Evolutionary conservation across 2,797 vertebrate genomes (phyloP).

Genomic region (Balearica regulorum): DNA sequence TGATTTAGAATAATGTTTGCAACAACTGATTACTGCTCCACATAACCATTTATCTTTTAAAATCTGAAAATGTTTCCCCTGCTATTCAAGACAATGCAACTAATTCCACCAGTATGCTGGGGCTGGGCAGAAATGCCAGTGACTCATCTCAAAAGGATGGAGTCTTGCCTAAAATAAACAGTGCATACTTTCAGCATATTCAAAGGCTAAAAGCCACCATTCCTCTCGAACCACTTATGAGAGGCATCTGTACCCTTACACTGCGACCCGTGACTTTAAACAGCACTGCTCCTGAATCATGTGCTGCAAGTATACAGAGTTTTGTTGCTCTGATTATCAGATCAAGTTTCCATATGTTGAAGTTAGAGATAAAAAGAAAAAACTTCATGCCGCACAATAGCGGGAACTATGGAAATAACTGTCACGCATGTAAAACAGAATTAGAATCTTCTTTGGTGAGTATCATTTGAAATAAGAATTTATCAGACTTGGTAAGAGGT

Average conservation of each 20-base stretch:
- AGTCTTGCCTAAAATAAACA: background rate
- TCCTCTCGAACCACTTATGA: background rate
- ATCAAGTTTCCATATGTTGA: background rate
- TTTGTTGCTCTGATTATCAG: background rate
- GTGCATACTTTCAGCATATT: background rate
- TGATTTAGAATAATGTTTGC: conserved; percentile 25
- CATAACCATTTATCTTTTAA: background rate
- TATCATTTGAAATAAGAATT: background rate
- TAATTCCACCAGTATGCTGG: background rate
- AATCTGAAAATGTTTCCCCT: conserved; percentile 8
- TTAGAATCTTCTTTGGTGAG: background rate
- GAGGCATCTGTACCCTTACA: background rate
- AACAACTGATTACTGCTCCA: conserved; percentile 15
- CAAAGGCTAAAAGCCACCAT: background rate
- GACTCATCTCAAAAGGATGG: background rate
- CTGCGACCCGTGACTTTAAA: background rate
- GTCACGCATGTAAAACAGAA: background rate
- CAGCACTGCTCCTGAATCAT: background rate
- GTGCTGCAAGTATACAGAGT: background rate
- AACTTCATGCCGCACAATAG: background rate
- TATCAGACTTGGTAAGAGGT: background rate
- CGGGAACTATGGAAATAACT: background rate
- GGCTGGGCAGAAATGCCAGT: background rate
- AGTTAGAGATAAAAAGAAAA: background rate
- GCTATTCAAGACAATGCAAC: conserved; percentile 23